Evolutionary conservation across 2,888 invertebrate species (phyloP), one percentile per base, ranked within the genome.

Genomic region (Invenusta paracnida): DNA sequence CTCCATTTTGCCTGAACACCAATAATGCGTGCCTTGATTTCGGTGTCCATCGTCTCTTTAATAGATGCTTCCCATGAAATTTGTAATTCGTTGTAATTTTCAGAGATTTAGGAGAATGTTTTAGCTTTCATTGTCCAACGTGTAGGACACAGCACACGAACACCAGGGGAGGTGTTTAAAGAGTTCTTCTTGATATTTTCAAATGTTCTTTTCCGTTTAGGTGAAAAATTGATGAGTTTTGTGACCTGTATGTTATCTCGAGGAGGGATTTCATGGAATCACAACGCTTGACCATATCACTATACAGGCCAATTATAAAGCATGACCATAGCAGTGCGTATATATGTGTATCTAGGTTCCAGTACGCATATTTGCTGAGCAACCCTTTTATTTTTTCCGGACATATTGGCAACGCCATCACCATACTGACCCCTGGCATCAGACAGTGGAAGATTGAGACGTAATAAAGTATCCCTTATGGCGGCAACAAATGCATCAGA

Each of bases 21-120:
- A 73, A 73, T 73, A 73, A 73, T 73, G 73, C 73, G 73, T 73
- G 73, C 5, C 23, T 73, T 73, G 11, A 73, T 73, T 73, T 73
- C 73, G 23, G 73, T 73, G 23, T 73, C 73, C 5, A 23, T 73
- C 11, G 73, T 73, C 73, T 73, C 73, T 73, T 73, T 23, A 13
- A 73, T 5, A 73, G 73, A 5, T 73, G 73, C 23, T 23, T 73
- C 73, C 73, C 73, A 73, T 73, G 73, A 13, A 23, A 73, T 73
- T 23, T 73, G 73, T 23, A 73, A 73, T 25, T 5, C 73, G 23
- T 73, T 73, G 73, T 73, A 73, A 23, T 73, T 73, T 73, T 73
- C 73, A 13, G 73, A 5, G 23, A 73, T 73, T 23, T 13, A 5
- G 5, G 73, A 73, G 73, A 73, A 73, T 13, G 25, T 73, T 73